Percentiles rank a stretch among this genome's conserved stretches.
Evolutionary conservation across 1,140 invertebrate genomes (phyloP).

Genomic region (Radopholus similis): DNA sequence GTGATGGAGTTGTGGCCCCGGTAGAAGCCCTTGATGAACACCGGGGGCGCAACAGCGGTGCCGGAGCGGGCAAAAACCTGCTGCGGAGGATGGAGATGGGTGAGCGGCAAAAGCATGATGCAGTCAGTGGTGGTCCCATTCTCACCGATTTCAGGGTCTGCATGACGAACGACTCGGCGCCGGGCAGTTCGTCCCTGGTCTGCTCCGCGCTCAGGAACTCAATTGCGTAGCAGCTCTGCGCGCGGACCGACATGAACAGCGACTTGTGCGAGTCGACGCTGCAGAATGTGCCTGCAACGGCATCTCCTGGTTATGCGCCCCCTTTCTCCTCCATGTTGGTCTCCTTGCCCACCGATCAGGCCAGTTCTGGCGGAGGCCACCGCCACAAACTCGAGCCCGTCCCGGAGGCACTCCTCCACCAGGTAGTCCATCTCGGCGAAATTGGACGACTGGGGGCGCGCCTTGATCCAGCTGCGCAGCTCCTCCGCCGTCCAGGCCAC

Average conservation of each 20-base stretch:
- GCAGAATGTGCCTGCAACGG: constrained; percentile 38
- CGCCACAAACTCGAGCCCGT: constrained; percentile 43
- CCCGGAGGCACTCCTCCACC: constrained; percentile 38
- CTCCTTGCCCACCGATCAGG: constrained; percentile 28
- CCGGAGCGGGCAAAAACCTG: neutral
- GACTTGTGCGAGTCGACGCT: constrained; percentile 29
- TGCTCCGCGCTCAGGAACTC: constrained; percentile 43
- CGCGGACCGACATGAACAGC: constrained; percentile 32
- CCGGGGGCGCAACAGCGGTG: constrained; percentile 11
- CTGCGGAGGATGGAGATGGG: neutral
- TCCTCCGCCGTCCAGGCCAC: constrained; percentile 36
- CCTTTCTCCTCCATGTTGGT: neutral
- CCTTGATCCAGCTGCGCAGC: constrained; percentile 27
- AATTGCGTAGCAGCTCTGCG: constrained; percentile 32
- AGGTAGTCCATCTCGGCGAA: constrained; percentile 36
- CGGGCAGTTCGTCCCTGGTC: constrained; percentile 36
- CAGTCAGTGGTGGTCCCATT: neutral
- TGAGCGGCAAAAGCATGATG: neutral
- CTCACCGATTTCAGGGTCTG: constrained; percentile 32
- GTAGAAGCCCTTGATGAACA: constrained; percentile 43
- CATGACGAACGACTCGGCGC: constrained; percentile 41
- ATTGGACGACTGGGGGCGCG: constrained; percentile 31
- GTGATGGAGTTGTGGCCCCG: constrained; percentile 40
- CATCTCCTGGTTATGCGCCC: too few species aligned
- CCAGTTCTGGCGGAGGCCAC: constrained; percentile 34